phyloP scores from a whole-genome alignment of 2,888 invertebrate species.

The Fragum fragum region DNA sequence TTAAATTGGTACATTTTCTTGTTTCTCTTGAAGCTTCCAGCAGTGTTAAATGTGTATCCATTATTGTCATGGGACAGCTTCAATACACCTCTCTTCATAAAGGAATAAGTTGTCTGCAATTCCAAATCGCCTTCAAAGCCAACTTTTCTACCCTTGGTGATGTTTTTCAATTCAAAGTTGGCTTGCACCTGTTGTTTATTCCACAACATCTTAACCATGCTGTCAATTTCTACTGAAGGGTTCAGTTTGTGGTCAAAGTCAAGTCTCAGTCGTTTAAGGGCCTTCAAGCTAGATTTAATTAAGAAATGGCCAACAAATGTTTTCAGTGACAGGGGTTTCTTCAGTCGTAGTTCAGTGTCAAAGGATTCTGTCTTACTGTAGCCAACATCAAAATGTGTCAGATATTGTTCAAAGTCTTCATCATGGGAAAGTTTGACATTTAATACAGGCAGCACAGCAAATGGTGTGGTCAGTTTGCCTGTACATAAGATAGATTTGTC shows the following conservation, averaged over 20 bases:
- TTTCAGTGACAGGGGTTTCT: conserved; percentile 68
- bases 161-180: conserved; percentile 67
- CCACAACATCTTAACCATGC: conserved; percentile 62
- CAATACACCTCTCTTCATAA: conserved; percentile 54
- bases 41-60: conserved; percentile 61
- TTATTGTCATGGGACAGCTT: conserved; percentile 66
- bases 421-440: conserved; percentile 35
- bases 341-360: conserved; percentile 32
- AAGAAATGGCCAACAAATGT: conserved; percentile 67
- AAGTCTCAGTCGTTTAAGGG: conserved; percentile 57
- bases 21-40: conserved; percentile 52
- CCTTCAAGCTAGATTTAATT: conserved; percentile 68
- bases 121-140: conserved; percentile 63
- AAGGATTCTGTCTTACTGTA: conserved; percentile 28
- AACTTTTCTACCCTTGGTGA: conserved; percentile 47
- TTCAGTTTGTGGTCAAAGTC: conserved; percentile 70
- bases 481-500: conserved; percentile 31
- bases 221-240: conserved; percentile 48
- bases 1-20: conserved; percentile 61
- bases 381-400: conserved; percentile 23
- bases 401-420: conserved; percentile 53
- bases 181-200: conserved; percentile 64
- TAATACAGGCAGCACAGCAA: conserved; percentile 26
- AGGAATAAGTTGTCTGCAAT: conserved; percentile 65
- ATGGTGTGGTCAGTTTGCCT: conserved; percentile 50